Evolutionary conservation across 2,113 vertebrate species (phyloP).

Genomic region (Sander vitreus): DNA sequence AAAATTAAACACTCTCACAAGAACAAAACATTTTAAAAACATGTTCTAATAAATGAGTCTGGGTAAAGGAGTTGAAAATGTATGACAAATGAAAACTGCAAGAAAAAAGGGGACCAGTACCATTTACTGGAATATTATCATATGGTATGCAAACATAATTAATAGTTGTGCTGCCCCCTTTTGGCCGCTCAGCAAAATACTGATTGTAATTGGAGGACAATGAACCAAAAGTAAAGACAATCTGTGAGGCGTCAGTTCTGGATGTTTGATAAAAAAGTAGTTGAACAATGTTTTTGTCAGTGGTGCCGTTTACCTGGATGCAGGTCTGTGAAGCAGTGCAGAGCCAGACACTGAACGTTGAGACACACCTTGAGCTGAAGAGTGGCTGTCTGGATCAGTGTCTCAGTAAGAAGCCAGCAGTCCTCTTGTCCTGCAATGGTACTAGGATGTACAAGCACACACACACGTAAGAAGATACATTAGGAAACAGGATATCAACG

Average conservation of each 20-base stretch:
- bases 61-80: background rate
- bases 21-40: background rate
- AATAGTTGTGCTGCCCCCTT: constrained; percentile 3
- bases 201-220: background rate
- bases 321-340: constrained; percentile 96
- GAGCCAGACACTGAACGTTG: constrained; percentile 91
- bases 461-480: constrained; percentile 5
- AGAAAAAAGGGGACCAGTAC: background rate
- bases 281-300: background rate
- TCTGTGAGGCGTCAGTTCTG: background rate
- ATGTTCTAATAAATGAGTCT: background rate
- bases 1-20: background rate
- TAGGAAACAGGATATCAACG: background rate
- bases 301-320: constrained; percentile 87
- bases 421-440: constrained; percentile 92
- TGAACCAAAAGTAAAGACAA: background rate
- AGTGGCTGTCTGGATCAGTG: constrained; percentile 89
- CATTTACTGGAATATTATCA: background rate
- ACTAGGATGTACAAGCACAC: constrained; percentile 74
- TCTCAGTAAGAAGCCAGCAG: constrained; percentile 95
- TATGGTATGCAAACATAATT: background rate
- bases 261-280: background rate
- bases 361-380: constrained; percentile 95
- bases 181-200: background rate
- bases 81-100: background rate